Conservation (phyloP, 1,140 invertebrate species). For the Trichomalopsis sarcophagae region DNA sequence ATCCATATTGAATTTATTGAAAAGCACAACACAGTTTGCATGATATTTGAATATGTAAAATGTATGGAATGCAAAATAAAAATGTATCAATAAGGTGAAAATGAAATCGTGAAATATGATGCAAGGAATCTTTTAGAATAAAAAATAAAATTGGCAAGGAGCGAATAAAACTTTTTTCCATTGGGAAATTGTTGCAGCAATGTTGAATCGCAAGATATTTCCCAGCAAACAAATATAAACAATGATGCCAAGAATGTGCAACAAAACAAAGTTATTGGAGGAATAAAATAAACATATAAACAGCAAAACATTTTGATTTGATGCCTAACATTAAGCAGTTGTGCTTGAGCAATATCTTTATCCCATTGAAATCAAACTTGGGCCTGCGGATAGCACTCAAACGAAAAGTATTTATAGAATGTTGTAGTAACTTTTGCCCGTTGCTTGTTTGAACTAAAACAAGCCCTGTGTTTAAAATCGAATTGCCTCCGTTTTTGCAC, state of each 20-base stretch:
- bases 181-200: not conserved
- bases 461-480: not conserved
- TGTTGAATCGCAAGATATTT: not conserved
- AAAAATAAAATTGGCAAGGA: not conserved
- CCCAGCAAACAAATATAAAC: not conserved
- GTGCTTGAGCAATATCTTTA: slow-evolving; percentile 32
- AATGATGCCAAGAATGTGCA: not conserved
- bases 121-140: not conserved
- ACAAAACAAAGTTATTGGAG: not conserved
- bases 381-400: slow-evolving; percentile 25
- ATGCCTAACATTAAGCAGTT: slow-evolving; percentile 4
- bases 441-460: not conserved
- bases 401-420: slow-evolving; percentile 42
- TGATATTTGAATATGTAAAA: not conserved
- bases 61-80: not conserved
- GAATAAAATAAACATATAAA: not conserved
- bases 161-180: not conserved
- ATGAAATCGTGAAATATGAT: not conserved
- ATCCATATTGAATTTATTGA: not conserved
- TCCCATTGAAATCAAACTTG: slow-evolving; percentile 39
- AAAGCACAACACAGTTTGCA: not conserved
- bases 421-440: slow-evolving; percentile 17
- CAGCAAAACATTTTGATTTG: not conserved
- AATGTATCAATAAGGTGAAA: not conserved
- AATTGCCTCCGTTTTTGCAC: not conserved